A percentile compares a stretch with the other conserved stretches of the same genome.
Evolutionary conservation across 2,797 vertebrate species (phyloP).

Genomic region (Tachyglossus aculeatus): DNA sequence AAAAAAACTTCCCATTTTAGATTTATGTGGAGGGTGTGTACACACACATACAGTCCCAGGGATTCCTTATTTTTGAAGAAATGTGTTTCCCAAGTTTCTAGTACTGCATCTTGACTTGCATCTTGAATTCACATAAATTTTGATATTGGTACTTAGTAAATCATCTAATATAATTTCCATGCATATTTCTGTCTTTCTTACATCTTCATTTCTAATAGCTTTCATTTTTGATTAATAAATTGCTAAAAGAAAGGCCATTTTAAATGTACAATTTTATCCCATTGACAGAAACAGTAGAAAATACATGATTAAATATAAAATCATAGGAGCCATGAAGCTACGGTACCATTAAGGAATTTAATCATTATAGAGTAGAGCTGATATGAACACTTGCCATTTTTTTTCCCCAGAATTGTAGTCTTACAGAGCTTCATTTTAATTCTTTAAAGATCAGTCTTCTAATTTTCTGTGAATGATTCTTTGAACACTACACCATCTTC

Average conservation of each 20-base stretch:
- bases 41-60: background rate
- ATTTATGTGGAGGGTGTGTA: background rate
- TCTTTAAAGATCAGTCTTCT: background rate
- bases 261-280: constrained; percentile 42
- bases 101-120: too few relatives aligned
- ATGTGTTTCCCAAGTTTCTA: too few relatives aligned
- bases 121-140: too few relatives aligned
- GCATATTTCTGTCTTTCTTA: constrained; percentile 80
- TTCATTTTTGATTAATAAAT: constrained; percentile 63
- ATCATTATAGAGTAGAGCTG: constrained; percentile 23
- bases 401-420: constrained; percentile 2
- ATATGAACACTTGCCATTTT: constrained; percentile 25
- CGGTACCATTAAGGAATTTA: constrained; percentile 38
- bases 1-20: background rate
- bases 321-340: constrained; percentile 25
- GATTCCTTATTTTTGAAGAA: too few relatives aligned
- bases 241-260: constrained; percentile 43
- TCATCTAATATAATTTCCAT: constrained; percentile 75
- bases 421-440: background rate
- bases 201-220: constrained; percentile 76
- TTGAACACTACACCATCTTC: constrained; percentile 78
- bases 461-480: constrained; percentile 45
- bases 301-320: constrained; percentile 7
- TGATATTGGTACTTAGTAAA: constrained; percentile 81
- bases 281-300: constrained; percentile 37